phyloP scores from a whole-genome alignment of 2,113 vertebrate species.

The Phalacrocorax brasilianus region DNA sequence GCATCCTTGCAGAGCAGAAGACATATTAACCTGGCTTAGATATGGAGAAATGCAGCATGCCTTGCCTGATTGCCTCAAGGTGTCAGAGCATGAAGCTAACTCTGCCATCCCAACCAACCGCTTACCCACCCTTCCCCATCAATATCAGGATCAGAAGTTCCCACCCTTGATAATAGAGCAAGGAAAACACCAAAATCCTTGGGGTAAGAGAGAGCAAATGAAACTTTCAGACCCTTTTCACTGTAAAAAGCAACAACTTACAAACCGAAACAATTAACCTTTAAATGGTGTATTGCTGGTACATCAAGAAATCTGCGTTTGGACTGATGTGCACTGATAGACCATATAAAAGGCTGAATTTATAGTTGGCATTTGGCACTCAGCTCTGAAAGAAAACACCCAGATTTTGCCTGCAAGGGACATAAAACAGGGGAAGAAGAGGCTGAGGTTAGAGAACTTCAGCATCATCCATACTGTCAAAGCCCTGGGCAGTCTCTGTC shows the following conservation, averaged over 20 bases:
- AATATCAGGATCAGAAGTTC: background rate
- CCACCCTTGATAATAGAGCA: background rate
- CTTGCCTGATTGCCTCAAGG: background rate
- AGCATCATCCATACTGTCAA: background rate
- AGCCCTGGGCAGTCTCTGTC: background rate
- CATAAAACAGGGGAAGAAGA: background rate
- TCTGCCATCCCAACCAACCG: rapidly evolving
- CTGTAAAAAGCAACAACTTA: background rate
- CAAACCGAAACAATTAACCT: background rate
- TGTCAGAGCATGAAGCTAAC: rapidly evolving
- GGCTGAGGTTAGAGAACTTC: background rate
- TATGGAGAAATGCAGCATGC: background rate
- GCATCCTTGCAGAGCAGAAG: background rate
- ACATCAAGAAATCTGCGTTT: background rate
- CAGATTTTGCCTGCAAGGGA: background rate
- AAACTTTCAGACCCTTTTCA: background rate
- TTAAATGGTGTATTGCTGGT: background rate
- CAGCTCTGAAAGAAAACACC: background rate
- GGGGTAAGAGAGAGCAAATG: background rate
- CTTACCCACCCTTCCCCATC: background rate
- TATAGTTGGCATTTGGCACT: background rate
- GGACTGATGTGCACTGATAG: no score
- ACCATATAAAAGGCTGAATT: background rate
- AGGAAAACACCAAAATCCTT: background rate
- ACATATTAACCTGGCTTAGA: background rate